Evolutionary conservation across 2,888 invertebrate species (phyloP).

Genomic region (Cyrtodaria siliqua): DNA sequence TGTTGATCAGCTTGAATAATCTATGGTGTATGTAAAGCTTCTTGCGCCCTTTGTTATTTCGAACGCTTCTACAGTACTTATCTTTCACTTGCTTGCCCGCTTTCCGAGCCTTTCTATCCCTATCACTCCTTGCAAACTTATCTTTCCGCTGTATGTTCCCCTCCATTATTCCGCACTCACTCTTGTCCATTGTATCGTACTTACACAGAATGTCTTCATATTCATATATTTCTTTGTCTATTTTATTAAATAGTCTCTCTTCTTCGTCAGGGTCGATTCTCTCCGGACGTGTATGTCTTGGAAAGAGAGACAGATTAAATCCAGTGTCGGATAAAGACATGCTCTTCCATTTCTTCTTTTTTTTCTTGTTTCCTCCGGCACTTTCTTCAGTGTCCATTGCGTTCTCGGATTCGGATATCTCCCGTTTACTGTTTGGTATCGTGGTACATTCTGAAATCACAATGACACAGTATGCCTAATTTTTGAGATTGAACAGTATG

Average conservation of each 20-base stretch:
- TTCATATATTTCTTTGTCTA: conserved; percentile 48
- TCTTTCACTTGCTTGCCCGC: conserved; percentile 79
- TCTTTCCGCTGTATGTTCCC: conserved; percentile 57
- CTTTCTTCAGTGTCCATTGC: no score
- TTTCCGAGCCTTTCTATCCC: conserved; percentile 71
- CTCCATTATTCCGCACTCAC: conserved; percentile 39
- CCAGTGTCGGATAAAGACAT: conserved; percentile 64
- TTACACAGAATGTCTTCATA: conserved; percentile 56
- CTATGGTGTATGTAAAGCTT: conserved; percentile 77
- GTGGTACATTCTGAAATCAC: no score
- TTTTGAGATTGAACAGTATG: no score
- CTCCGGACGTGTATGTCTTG: conserved; percentile 59
- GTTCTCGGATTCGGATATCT: no score
- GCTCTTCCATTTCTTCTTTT: conserved; percentile 74
- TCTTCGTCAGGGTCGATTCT: conserved; percentile 51
- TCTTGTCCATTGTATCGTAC: conserved; percentile 49
- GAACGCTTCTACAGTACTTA: conserved; percentile 74
- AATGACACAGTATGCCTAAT: no score
- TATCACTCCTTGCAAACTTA: conserved; percentile 65
- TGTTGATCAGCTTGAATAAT: conserved; percentile 69
- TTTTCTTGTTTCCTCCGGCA: conserved; percentile 34
- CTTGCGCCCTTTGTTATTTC: conserved; percentile 75
- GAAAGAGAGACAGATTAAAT: conserved; percentile 73
- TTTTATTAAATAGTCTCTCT: conserved; percentile 38
- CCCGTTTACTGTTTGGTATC: no score